Evolutionary conservation across 2,113 vertebrate genomes (phyloP).

Genomic region (Tympanuchus pallidicinctus): DNA sequence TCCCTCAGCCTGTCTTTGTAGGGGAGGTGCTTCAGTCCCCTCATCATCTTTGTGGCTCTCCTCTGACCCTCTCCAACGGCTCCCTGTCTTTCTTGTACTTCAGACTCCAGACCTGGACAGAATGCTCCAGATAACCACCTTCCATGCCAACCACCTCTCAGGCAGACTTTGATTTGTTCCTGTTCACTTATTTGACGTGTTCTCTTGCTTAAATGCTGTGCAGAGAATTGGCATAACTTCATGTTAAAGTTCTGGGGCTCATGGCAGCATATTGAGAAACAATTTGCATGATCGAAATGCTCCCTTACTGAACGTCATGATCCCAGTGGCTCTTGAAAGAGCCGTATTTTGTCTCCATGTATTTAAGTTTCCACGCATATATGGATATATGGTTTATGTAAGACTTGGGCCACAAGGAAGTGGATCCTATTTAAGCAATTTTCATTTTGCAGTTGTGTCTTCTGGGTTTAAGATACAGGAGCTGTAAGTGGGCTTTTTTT

Average conservation of each 20-base stretch:
- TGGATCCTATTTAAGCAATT: not conserved
- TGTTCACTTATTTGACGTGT: not conserved
- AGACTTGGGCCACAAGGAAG: not conserved
- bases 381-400: not conserved
- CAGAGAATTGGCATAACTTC: not conserved
- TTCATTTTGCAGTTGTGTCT: not conserved
- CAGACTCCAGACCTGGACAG: too few species aligned
- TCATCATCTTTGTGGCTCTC: too few species aligned
- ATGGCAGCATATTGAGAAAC: not conserved
- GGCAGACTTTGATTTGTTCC: not conserved
- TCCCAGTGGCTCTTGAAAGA: not conserved
- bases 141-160: not conserved
- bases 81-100: too few species aligned
- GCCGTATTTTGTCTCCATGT: fast-evolving
- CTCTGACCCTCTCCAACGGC: too few species aligned
- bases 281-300: not conserved
- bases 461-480: not conserved
- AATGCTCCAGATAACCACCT: too few species aligned
- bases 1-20: too few species aligned
- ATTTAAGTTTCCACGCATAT: too few species aligned
- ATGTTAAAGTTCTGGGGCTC: fast-evolving
- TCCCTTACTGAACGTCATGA: not conserved
- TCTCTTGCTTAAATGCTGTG: not conserved
- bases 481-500: not conserved
- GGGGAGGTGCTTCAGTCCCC: too few species aligned